Percentiles rank a stretch among this genome's conserved stretches.
phyloP scores from a whole-genome alignment of 2,113 vertebrate genomes.

The Oryzias javanicus region DNA sequence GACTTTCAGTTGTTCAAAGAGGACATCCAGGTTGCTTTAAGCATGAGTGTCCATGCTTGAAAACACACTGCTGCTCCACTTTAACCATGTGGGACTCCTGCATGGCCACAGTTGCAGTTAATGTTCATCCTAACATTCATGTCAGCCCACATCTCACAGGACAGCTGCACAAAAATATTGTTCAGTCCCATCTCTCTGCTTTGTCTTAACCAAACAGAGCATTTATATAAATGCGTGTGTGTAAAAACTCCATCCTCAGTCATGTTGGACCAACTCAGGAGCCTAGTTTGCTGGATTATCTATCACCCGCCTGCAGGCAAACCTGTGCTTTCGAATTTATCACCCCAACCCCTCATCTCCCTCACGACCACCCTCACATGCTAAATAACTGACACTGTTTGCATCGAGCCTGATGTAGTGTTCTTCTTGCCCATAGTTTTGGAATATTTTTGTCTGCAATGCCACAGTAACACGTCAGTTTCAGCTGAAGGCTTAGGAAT shows the following conservation, averaged over 20 bases:
- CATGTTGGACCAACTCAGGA: slow-evolving; percentile 21
- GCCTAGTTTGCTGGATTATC: slow-evolving; percentile 55
- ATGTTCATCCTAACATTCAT: slow-evolving; percentile 16
- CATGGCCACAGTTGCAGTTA: slow-evolving; percentile 23
- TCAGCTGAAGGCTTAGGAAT: slow-evolving; percentile 5
- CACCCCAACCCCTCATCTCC: neutral
- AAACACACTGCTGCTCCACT: slow-evolving; percentile 67
- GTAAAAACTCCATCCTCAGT: neutral
- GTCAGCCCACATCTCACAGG: slow-evolving; percentile 12
- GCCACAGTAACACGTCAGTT: slow-evolving; percentile 40
- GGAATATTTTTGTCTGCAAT: slow-evolving; percentile 40
- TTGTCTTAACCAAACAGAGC: slow-evolving; percentile 1
- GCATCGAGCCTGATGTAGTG: slow-evolving; percentile 45
- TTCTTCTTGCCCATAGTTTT: slow-evolving; percentile 20
- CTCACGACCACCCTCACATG: slow-evolving; percentile 10
- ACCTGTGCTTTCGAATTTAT: slow-evolving; percentile 22
- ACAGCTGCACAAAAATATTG: neutral
- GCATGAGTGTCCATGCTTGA: slow-evolving; percentile 63
- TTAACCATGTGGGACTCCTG: slow-evolving; percentile 48
- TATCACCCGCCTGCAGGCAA: slow-evolving; percentile 51
- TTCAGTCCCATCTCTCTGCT: neutral
- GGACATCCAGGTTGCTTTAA: slow-evolving; percentile 67
- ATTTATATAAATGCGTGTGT: neutral
- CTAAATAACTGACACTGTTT: slow-evolving; percentile 34
- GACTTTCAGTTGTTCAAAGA: slow-evolving; percentile 63